A percentile compares a stretch with the other conserved stretches of the same genome.
Conservation (phyloP, 1,140 invertebrate genomes). For the Leptoteleia sp. region DNA sequence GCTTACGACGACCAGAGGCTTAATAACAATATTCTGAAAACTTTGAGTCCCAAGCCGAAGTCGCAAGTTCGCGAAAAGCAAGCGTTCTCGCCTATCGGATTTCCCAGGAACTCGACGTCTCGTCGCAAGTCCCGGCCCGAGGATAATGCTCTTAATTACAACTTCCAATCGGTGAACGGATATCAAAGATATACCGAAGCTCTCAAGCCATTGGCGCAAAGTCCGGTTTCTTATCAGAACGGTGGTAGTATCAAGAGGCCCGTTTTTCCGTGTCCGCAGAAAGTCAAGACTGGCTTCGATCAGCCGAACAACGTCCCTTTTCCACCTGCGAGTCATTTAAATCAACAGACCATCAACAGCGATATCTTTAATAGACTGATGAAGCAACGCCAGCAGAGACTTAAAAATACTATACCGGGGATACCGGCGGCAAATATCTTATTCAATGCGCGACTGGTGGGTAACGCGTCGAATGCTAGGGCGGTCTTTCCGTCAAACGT, state of each 20-base stretch:
- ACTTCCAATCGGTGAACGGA: conserved; percentile 72
- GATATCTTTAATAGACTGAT: conserved; percentile 74
- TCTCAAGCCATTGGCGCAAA: conserved; percentile 69
- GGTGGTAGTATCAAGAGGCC: conserved; percentile 66
- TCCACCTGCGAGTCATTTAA: conserved; percentile 58
- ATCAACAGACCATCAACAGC: conserved; percentile 68
- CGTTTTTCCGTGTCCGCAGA: conserved; percentile 68
- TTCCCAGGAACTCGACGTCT: conserved; percentile 71
- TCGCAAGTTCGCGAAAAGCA: conserved; percentile 56
- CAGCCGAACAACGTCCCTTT: conserved; percentile 70
- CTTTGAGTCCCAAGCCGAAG: conserved; percentile 71
- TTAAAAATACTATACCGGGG: conserved; percentile 40
- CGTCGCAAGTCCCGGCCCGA: conserved; percentile 48
- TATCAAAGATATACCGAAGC: conserved; percentile 75
- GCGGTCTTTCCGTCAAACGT: conserved; percentile 68
- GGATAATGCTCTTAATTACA: conserved; percentile 71
- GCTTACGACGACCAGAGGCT: conserved; percentile 63
- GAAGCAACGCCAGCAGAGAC: conserved; percentile 68
- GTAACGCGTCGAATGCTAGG: conserved; percentile 47
- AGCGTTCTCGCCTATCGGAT: conserved; percentile 75
- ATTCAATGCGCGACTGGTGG: conserved; percentile 74
- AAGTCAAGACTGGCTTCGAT: conserved; percentile 71
- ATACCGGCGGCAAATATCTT: conserved; percentile 71
- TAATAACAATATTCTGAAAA: conserved; percentile 72
- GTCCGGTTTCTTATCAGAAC: conserved; percentile 69